Evolutionary conservation across 1,140 invertebrate genomes (phyloP).

Genomic region (Grapholita molesta): DNA sequence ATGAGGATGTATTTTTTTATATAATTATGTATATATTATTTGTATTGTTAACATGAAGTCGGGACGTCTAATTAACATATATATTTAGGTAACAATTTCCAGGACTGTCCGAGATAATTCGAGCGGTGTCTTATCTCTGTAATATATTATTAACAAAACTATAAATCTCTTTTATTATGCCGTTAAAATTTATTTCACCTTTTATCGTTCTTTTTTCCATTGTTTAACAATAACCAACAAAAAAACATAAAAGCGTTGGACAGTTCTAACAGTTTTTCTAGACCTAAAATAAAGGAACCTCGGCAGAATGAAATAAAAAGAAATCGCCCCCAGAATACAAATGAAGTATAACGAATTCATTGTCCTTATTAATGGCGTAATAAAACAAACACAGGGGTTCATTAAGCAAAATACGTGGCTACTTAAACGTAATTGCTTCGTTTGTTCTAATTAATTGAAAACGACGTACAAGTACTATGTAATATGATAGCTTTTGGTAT

Average conservation of each 20-base stretch:
- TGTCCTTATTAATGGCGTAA: conserved; percentile 11
- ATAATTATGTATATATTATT: too few relatives aligned
- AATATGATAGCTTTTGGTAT: not conserved
- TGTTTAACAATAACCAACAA: not conserved
- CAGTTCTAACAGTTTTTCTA: not conserved
- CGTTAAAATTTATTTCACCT: too few relatives aligned
- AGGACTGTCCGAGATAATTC: too few relatives aligned
- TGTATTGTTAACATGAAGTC: too few relatives aligned
- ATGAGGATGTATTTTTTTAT: too few relatives aligned
- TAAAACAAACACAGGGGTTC: conserved; percentile 16
- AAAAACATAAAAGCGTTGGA: not conserved
- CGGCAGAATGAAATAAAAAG: not conserved
- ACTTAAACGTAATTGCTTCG: conserved; percentile 12
- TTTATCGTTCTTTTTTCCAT: too few relatives aligned
- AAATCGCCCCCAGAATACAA: conserved; percentile 9
- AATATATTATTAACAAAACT: too few relatives aligned
- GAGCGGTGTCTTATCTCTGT: too few relatives aligned
- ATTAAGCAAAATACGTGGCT: conserved; percentile 13
- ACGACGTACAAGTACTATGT: not conserved
- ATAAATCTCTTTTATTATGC: too few relatives aligned
- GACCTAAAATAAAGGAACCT: not conserved
- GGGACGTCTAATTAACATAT: too few relatives aligned
- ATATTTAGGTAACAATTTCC: too few relatives aligned
- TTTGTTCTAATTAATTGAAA: conserved; percentile 2
- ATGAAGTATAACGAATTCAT: conserved; percentile 14